These are phyloP conservation scores for Drosophila lutescens DNA, from an alignment of 2,888 invertebrate genomes.

Conservation along the genomic window DNA sequence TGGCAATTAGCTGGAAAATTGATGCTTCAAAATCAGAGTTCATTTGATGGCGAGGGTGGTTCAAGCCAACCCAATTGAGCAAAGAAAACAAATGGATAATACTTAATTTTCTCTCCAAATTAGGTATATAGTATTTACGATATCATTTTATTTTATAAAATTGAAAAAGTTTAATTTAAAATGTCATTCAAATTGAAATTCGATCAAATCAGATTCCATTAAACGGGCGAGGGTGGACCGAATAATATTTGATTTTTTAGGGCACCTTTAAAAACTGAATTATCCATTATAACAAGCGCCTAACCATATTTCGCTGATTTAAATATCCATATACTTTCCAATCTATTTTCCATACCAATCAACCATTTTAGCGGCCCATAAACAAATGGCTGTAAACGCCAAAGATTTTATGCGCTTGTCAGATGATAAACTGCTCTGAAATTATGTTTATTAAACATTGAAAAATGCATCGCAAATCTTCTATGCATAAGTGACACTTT, in stretches of 20 bases:
- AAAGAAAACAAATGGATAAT: too few species aligned
- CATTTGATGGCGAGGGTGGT: constrained; percentile 27
- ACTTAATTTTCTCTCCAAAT: too few species aligned
- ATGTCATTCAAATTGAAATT: background rate
- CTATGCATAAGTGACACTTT: constrained; percentile 36
- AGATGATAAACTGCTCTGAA: constrained; percentile 33
- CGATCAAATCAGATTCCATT: too few species aligned
- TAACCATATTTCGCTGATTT: background rate
- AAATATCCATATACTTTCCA: background rate
- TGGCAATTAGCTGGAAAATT: constrained; percentile 56
- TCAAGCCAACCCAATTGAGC: background rate
- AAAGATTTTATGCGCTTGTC: constrained; percentile 23
- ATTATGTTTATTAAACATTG: constrained; percentile 53
- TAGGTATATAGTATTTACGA: too few species aligned
- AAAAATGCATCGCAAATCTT: constrained; percentile 44
- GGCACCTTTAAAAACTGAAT: background rate
- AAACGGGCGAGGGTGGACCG: background rate
- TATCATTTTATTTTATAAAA: too few species aligned
- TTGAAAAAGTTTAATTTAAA: background rate
- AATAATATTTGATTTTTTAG: background rate
- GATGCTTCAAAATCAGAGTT: constrained; percentile 42
- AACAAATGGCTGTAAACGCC: constrained; percentile 2
- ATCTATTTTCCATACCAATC: constrained; percentile 28
- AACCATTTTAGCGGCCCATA: constrained; percentile 21
- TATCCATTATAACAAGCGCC: background rate